Evolutionary conservation across 2,888 invertebrate genomes (phyloP), one percentile per base, ranked within the genome.

Genomic region (Prostheceraeus crozeri): DNA sequence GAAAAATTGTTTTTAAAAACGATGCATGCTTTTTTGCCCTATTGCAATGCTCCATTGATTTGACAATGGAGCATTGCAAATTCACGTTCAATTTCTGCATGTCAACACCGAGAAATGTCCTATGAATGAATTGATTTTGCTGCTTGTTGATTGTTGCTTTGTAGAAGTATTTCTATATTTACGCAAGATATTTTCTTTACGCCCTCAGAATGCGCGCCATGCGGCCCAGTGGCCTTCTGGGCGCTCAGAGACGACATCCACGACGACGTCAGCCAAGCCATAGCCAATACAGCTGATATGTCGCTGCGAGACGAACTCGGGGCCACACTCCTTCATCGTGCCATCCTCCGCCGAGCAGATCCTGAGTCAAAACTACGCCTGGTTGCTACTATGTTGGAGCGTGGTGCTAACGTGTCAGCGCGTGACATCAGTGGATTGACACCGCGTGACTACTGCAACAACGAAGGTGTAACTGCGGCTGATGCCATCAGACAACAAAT

Each of bases 211-310:
- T 45, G 60, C 35, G 60, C 63, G 3, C 69, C 69, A n/a, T 69
- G 69, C 56, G 69, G 69, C 1, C 69, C 69, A 19, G 56, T 64
- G 33, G 67, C 69, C 16, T 69, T 69, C 62, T 68, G 67, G 68
- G 67, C 68, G 0, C 69, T 68, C 61, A 64, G 64, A 10, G 67
- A 69, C 53, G 65, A 67, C 60, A 62, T 69, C 10, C 63, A 63
- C 57, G 66, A 66, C 35, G 57, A 57, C 4, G 66, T 66, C 55
- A 57, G 67, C n/a, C 45, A 62, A 30, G 66, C 65, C 30, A 65
- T 69, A 1, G 65, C 67, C 8, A 40, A 60, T 27, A 57, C 65
- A 21, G 69, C 67, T 16, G 67, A 69, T 51, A 64, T 67, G 11
- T 59, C 28, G 11, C 36, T 68, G 16, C 48, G 66, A 14, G 61